A percentile compares a stretch with the other conserved stretches of the same genome.
Evolutionary conservation across 1,140 invertebrate species (phyloP).

Genomic region (Halesus radiatus): DNA sequence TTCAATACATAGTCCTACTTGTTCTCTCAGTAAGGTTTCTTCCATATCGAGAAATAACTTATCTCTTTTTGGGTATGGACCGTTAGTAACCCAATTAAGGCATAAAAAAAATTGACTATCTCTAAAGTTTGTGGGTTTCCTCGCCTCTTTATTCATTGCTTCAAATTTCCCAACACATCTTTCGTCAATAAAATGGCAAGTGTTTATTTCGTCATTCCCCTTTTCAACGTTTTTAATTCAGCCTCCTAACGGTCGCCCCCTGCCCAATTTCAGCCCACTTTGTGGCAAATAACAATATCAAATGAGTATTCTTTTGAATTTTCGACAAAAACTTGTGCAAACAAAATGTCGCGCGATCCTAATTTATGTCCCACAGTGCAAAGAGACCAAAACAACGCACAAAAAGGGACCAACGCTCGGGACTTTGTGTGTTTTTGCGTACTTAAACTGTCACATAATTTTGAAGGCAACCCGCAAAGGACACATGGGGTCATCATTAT

Average conservation of each 20-base stretch:
- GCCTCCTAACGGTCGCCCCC: too few relatives aligned
- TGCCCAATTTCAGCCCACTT: background rate
- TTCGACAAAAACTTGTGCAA: too few relatives aligned
- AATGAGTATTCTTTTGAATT: background rate
- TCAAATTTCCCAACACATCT: too few relatives aligned
- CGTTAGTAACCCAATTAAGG: too few relatives aligned
- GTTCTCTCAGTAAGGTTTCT: too few relatives aligned
- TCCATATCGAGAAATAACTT: too few relatives aligned
- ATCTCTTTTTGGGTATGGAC: too few relatives aligned
- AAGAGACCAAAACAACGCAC: conserved; percentile 5
- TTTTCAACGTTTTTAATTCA: background rate
- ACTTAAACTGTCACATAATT: conserved; percentile 46
- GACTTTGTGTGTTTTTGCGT: conserved; percentile 41
- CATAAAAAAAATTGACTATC: too few relatives aligned
- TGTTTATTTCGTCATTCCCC: background rate
- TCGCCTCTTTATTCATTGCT: too few relatives aligned
- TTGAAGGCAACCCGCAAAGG: conserved; percentile 34
- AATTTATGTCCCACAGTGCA: background rate
- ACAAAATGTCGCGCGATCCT: background rate
- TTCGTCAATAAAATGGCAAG: too few relatives aligned
- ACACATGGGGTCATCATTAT: conserved; percentile 22
- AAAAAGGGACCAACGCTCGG: background rate
- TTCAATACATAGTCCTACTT: too few relatives aligned
- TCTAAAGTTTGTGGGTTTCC: too few relatives aligned
- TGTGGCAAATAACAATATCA: background rate